These are phyloP conservation scores for Callyntrura sp. DNA, from an alignment of 2,888 invertebrate genomes.

Conservation along the genomic window DNA sequence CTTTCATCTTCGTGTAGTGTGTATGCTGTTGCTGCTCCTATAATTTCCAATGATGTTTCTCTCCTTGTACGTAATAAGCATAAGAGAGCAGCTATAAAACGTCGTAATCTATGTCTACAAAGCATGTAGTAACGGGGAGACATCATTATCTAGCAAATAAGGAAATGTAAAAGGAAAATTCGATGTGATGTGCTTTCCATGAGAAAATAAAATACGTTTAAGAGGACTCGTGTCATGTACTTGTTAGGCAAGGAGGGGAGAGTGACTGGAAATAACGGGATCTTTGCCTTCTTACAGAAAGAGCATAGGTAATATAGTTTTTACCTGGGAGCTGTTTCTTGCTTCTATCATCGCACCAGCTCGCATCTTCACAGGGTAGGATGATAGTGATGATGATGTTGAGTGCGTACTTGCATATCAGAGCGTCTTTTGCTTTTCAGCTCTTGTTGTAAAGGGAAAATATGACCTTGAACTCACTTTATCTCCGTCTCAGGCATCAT, in stretches of 20 bases:
- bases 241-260: conserved; percentile 42
- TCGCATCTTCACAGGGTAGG: background rate
- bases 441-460: conserved; percentile 53
- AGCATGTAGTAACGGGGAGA: background rate
- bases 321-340: background rate
- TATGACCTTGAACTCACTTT: conserved; percentile 77
- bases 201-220: background rate
- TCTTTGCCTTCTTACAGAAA: conserved; percentile 28
- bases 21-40: background rate
- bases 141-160: conserved; percentile 46
- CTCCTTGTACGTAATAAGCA: too few relatives aligned
- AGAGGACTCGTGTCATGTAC: conserved; percentile 32
- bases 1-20: too few relatives aligned
- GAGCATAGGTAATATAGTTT: background rate
- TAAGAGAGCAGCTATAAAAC: too few relatives aligned
- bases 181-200: background rate
- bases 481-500: conserved; percentile 39
- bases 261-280: conserved; percentile 68
- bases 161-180: conserved; percentile 8
- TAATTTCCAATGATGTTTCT: too few relatives aligned
- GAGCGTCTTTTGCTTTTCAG: background rate
- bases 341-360: too few relatives aligned
- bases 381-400: background rate
- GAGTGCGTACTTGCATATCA: background rate
- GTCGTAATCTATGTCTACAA: background rate